phyloP scores from a whole-genome alignment of 1,140 invertebrate species.

The Chrysomallon squamiferum region DNA sequence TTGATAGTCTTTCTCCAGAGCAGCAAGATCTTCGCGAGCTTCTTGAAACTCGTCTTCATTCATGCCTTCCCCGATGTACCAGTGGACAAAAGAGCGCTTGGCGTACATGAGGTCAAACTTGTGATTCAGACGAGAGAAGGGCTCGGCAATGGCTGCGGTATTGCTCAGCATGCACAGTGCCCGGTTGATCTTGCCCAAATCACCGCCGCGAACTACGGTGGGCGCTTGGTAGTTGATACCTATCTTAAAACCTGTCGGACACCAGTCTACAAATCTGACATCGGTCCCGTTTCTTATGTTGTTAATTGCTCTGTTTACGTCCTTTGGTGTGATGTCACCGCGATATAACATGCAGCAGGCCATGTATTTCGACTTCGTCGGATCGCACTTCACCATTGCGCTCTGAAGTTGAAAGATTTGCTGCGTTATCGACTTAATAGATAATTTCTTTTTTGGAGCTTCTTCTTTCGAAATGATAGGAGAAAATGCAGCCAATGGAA shows the following conservation, averaged over 20 bases:
- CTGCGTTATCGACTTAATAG: too few relatives aligned
- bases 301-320: constrained; percentile 85
- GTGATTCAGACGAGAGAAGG: constrained; percentile 69
- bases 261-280: constrained; percentile 6
- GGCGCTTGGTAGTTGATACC: constrained; percentile 65
- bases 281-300: constrained; percentile 70
- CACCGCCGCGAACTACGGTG: constrained; percentile 69
- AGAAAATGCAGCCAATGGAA: background rate
- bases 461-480: constrained; percentile 87
- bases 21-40: constrained; percentile 84
- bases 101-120: constrained; percentile 72
- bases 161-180: constrained; percentile 80
- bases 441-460: too few relatives aligned
- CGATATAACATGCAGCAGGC: constrained; percentile 65
- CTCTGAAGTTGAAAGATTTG: too few relatives aligned
- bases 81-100: constrained; percentile 63
- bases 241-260: constrained; percentile 70
- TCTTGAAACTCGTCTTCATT: constrained; percentile 73
- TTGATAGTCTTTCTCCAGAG: constrained; percentile 54
- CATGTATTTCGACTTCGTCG: constrained; percentile 88
- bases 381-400: constrained; percentile 85
- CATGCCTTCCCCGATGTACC: constrained; percentile 64
- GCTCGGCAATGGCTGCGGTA: constrained; percentile 80
- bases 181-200: constrained; percentile 69
- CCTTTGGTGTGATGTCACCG: constrained; percentile 73